Base-by-base conservation (phyloP, 2,888 invertebrate species). In the Papilio gigon region DNA sequence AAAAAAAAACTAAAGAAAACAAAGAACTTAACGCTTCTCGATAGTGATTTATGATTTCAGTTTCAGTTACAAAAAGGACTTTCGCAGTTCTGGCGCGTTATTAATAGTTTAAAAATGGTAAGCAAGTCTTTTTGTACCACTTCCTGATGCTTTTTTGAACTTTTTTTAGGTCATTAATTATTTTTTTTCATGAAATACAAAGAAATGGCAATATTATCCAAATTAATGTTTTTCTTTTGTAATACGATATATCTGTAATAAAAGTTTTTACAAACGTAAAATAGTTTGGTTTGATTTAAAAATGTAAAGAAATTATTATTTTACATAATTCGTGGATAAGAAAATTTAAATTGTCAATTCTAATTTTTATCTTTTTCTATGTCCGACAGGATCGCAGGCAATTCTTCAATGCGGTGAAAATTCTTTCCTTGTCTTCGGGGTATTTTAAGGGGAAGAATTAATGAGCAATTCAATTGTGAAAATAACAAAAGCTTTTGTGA, bases 21-120 rank as follows among this genome's bases (percentile, higher is more conserved):
- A 65, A 65, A 56, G 42, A 65, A 44, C 65, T 65, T 59, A 42
- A 33, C 58, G 65, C 42, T 59, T 27, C 44, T 59, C 65, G 58
- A 65, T 65, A 58, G 58, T 65, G 65, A 65, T 65, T 65, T 65
- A 65, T 65, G 65, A 59, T 59, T 44, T 56, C 14, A 35, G 53
- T 2, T 53, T 53, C 56, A 53, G 56, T 30, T 27, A 65, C 65
- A 65, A 65, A 56, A 37, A 64, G 65, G 2, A 56, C 65, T 40
- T 42, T 53, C 4, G 27, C 53, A 37, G 35, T 50, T 40, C 40
- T 56, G 40, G 30, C 17, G 20, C 5, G 56, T 65, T 65, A 53
- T 65, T 65, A 65, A 65, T 65, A 65, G 65, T 42, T 65, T 40
- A 56, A 56, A 56, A 65, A 65, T 65, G 53, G 30, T 30, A 65